phyloP scores from a whole-genome alignment of 1,140 invertebrate genomes.

The Musca domestica region DNA sequence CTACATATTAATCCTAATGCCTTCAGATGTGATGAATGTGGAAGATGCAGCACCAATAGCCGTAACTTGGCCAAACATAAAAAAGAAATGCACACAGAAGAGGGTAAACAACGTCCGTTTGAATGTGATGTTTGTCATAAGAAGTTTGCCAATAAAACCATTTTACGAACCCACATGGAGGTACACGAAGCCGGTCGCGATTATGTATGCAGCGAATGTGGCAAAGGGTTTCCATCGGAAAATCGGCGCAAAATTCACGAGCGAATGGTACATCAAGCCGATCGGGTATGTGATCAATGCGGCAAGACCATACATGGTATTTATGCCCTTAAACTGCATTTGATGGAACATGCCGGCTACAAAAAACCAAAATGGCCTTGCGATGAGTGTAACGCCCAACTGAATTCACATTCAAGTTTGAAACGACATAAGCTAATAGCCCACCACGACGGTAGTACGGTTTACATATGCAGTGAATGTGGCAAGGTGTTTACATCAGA shows the following conservation, averaged over 20 bases:
- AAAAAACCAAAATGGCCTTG: constrained; percentile 21
- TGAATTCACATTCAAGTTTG: constrained; percentile 35
- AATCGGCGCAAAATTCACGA: constrained; percentile 34
- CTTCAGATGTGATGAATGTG: constrained; percentile 30
- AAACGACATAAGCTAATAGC: constrained; percentile 34
- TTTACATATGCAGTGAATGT: constrained; percentile 36
- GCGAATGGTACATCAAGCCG: constrained; percentile 30
- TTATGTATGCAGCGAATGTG: constrained; percentile 38
- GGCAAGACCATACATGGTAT: constrained; percentile 33
- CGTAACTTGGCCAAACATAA: constrained; percentile 22
- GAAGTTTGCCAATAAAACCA: constrained; percentile 33
- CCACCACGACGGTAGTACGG: constrained; percentile 33
- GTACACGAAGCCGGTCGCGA: constrained; percentile 33
- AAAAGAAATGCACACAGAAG: constrained; percentile 11
- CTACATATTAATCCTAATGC: constrained; percentile 37
- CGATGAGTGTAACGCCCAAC: constrained; percentile 14
- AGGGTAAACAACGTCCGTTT: constrained; percentile 16
- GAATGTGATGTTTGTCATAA: constrained; percentile 22
- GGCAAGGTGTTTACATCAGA: constrained; percentile 30
- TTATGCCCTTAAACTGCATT: constrained; percentile 17
- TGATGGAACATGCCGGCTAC: constrained; percentile 12
- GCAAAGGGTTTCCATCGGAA: constrained; percentile 32
- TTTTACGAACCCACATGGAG: constrained; percentile 31
- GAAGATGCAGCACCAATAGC: constrained; percentile 5
- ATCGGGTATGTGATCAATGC: constrained; percentile 35